Evolutionary conservation across 2,888 invertebrate genomes (phyloP).

Genomic region (Mesorhabditis belari): DNA sequence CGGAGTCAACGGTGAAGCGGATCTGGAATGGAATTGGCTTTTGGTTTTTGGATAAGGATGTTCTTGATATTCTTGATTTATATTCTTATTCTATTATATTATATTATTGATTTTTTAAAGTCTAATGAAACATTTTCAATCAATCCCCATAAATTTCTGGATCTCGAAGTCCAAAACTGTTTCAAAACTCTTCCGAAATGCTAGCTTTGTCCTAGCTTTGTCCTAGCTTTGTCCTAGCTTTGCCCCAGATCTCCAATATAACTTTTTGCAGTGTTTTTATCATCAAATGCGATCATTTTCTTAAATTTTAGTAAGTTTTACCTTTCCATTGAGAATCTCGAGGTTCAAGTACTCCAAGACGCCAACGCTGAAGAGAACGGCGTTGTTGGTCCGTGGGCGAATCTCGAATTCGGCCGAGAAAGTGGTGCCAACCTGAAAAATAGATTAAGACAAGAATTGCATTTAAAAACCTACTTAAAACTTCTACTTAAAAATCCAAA

Average conservation of each 20-base stretch:
- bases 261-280: too few relatives aligned
- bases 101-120: too few relatives aligned
- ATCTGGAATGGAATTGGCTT: slow-evolving; percentile 53
- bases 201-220: neutral
- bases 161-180: neutral
- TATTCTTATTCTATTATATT: too few relatives aligned
- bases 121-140: too few relatives aligned
- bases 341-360: slow-evolving; percentile 71
- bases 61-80: too few relatives aligned
- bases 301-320: neutral
- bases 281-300: neutral
- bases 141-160: neutral
- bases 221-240: neutral
- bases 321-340: slow-evolving; percentile 65
- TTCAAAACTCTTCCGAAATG: neutral
- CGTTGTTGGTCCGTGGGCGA: slow-evolving; percentile 44
- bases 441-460: too few relatives aligned
- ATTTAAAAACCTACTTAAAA: too few relatives aligned
- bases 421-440: slow-evolving; percentile 26
- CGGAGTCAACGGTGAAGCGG: slow-evolving; percentile 54
- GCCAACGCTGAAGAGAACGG: slow-evolving; percentile 48
- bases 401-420: slow-evolving; percentile 48
- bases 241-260: neutral
- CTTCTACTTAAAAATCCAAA: too few relatives aligned
- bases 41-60: too few relatives aligned